A percentile compares a stretch with the other conserved stretches of the same genome.
These are phyloP conservation scores for Musca domestica DNA, from an alignment of 1,140 invertebrate species.

Conservation along the genomic window DNA sequence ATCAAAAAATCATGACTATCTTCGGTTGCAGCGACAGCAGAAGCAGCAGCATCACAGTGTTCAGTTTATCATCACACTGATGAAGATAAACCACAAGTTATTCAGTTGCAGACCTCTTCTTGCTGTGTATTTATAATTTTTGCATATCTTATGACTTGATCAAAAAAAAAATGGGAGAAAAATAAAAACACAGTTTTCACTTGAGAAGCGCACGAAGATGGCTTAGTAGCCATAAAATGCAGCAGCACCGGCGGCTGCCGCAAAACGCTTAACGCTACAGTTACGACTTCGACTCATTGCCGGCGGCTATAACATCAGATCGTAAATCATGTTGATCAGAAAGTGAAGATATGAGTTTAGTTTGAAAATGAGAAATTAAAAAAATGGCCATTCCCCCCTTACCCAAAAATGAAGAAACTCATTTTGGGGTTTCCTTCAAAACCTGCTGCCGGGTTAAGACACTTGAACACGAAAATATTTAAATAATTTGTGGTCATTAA, in stretches of 20 bases:
- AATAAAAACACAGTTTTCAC: not conserved
- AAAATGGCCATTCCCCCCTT: not conserved
- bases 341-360: constrained; percentile 9
- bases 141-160: constrained; percentile 12
- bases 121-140: constrained; percentile 6
- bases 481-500: constrained; percentile 11
- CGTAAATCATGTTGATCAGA: constrained; percentile 19
- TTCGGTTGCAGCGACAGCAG: not conserved
- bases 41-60: not conserved
- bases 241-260: too few relatives aligned
- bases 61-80: not conserved
- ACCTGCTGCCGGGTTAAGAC: not conserved
- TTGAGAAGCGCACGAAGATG: not conserved
- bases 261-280: too few relatives aligned
- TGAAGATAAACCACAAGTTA: not conserved
- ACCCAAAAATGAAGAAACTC: too few relatives aligned
- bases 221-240: too few relatives aligned
- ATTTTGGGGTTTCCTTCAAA: not conserved
- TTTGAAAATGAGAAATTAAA: too few relatives aligned
- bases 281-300: not conserved
- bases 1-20: constrained; percentile 3
- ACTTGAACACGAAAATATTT: constrained; percentile 6
- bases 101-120: too few relatives aligned
- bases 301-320: not conserved
- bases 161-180: not conserved